Evolutionary conservation across 2,888 invertebrate species (phyloP).

Genomic region (Hirudinaria manillensis): DNA sequence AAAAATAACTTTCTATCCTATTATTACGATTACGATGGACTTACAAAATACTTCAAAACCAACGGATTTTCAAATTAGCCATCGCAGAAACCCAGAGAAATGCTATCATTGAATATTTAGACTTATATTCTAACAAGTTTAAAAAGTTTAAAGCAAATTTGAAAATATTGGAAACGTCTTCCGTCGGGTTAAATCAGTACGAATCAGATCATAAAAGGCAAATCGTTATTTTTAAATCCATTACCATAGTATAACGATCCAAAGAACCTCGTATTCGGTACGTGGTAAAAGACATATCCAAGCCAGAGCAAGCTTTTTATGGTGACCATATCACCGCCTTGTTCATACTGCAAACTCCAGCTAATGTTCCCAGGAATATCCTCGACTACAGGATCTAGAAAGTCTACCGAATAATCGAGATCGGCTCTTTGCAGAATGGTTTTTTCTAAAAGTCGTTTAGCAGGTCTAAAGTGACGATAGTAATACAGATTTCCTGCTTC

Average conservation of each 20-base stretch:
- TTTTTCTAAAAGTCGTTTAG: slow-evolving; percentile 61
- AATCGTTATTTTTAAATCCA: slow-evolving; percentile 74
- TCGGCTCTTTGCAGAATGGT: slow-evolving; percentile 71
- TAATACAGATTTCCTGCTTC: slow-evolving; percentile 69
- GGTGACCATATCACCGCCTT: slow-evolving; percentile 64
- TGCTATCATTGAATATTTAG: no score
- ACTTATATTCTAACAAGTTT: no score
- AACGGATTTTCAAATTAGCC: no score
- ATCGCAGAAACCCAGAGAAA: no score
- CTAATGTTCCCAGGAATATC: slow-evolving; percentile 67
- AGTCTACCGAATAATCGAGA: slow-evolving; percentile 79
- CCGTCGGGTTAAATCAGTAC: no score
- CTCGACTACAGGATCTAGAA: slow-evolving; percentile 73
- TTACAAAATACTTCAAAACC: no score
- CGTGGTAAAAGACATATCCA: slow-evolving; percentile 75
- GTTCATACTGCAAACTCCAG: slow-evolving; percentile 69
- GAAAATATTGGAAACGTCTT: no score
- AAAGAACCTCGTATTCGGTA: slow-evolving; percentile 66
- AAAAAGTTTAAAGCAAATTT: no score
- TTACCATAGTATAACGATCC: slow-evolving; percentile 76
- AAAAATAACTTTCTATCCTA: no score
- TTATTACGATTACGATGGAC: no score
- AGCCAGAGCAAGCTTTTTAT: slow-evolving; percentile 76
- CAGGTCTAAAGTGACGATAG: slow-evolving; percentile 68
- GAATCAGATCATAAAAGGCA: slow-evolving; percentile 67